Conservation (phyloP, 2,797 vertebrate species). For the Sandelia bainsii region DNA sequence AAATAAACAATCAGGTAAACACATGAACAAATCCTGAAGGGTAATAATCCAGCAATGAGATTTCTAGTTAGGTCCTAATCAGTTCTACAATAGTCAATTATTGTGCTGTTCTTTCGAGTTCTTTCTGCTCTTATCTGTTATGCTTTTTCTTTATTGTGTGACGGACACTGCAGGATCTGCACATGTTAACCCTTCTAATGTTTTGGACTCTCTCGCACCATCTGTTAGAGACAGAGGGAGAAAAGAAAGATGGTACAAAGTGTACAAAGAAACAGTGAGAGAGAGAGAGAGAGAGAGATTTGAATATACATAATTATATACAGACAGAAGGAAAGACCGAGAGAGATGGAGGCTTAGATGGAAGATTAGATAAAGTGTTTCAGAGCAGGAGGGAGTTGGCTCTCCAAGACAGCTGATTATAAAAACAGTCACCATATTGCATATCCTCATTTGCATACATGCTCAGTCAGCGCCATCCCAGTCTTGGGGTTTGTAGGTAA, state of each 20-base stretch:
- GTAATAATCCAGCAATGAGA: conserved; percentile 8
- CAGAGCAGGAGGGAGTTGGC: conserved; percentile 52
- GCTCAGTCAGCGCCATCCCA: conserved; percentile 76
- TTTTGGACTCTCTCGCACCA: conserved; percentile 41
- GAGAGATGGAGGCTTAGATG: conserved; percentile 43
- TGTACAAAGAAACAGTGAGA: conserved; percentile 35
- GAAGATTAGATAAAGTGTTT: conserved; percentile 54
- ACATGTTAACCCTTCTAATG: conserved; percentile 54
- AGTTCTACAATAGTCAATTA: conserved; percentile 12
- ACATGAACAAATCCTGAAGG: conserved; percentile 8
- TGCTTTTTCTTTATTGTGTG: conserved; percentile 31
- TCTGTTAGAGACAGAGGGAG: conserved; percentile 48
- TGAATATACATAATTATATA: conserved; percentile 47
- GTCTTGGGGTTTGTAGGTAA: conserved; percentile 75
- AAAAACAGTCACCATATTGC: conserved; percentile 68
- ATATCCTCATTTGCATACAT: conserved; percentile 74
- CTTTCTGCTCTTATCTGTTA: conserved; percentile 14
- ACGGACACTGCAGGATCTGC: conserved; percentile 41
- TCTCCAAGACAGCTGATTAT: conserved; percentile 58
- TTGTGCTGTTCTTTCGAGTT: conserved; percentile 10
- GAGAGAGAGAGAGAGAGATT: conserved; percentile 22
- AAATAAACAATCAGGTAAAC: background rate
- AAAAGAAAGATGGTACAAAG: conserved; percentile 28
- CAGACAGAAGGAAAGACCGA: conserved; percentile 37
- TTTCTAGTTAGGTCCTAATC: conserved; percentile 16